phyloP scores from a whole-genome alignment of 2,113 vertebrate species.

The Laterallus jamaicensis region DNA sequence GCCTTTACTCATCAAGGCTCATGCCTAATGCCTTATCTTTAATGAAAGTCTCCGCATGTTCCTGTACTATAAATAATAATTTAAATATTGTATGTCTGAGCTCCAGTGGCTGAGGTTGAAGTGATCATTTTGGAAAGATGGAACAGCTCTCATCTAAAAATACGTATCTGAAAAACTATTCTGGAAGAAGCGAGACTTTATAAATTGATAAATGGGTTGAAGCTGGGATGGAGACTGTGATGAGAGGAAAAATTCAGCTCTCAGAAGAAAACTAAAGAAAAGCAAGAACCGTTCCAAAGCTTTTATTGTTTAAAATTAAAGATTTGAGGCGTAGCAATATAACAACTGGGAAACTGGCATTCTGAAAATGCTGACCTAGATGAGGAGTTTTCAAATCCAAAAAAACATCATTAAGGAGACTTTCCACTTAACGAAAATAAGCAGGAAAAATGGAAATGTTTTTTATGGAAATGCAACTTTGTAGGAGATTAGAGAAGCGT shows the following conservation, averaged over 20 bases:
- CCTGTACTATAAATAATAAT: slow-evolving; percentile 70
- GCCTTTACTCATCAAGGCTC: slow-evolving; percentile 36
- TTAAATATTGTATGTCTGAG: slow-evolving; percentile 71
- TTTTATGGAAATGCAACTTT: slow-evolving; percentile 45
- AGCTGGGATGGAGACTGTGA: slow-evolving; percentile 39
- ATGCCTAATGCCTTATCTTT: slow-evolving; percentile 51
- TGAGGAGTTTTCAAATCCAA: slow-evolving; percentile 41
- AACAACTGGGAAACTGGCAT: slow-evolving; percentile 27
- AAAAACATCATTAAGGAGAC: slow-evolving; percentile 38
- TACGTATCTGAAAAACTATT: slow-evolving; percentile 60
- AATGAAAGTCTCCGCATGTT: slow-evolving; percentile 58
- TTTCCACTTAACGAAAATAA: slow-evolving; percentile 32
- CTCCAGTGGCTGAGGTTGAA: slow-evolving; percentile 66
- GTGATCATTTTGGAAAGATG: slow-evolving; percentile 67
- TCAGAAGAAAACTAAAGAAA: slow-evolving; percentile 42
- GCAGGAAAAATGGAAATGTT: slow-evolving; percentile 29
- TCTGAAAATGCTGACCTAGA: slow-evolving; percentile 65
- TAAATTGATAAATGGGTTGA: slow-evolving; percentile 61
- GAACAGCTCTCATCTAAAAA: slow-evolving; percentile 67
- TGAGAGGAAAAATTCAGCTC: slow-evolving; percentile 43
- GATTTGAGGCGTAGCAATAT: neutral
- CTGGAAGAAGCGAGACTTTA: slow-evolving; percentile 49
- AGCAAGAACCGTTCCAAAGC: slow-evolving; percentile 1
- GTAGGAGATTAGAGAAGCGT: slow-evolving; percentile 48
- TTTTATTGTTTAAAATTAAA: slow-evolving; percentile 54